These are phyloP conservation scores for Hyles lineata DNA, from an alignment of 2,888 invertebrate species.

Conservation along the genomic window DNA sequence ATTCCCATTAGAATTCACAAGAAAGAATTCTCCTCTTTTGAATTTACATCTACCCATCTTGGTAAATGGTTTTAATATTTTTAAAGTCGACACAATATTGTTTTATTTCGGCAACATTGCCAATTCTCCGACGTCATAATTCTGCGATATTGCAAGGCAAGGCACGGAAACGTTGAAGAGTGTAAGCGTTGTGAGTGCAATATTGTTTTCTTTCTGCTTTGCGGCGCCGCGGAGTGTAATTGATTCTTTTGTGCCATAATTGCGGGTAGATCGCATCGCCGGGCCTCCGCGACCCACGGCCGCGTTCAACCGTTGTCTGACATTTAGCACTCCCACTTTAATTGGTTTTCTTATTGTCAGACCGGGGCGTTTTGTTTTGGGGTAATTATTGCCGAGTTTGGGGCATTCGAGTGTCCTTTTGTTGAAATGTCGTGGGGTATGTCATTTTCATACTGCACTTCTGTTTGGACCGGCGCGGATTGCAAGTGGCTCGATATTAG, in stretches of 20 bases:
- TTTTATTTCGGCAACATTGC: no score
- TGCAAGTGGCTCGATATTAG: not conserved
- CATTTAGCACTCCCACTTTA: slow-evolving; percentile 61
- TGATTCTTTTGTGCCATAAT: slow-evolving; percentile 80
- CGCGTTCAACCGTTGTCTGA: slow-evolving; percentile 68
- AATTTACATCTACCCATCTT: no score
- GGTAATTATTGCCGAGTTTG: slow-evolving; percentile 13
- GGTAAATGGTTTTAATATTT: no score
- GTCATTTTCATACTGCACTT: slow-evolving; percentile 24
- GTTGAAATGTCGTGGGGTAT: slow-evolving; percentile 21
- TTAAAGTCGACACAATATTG: no score
- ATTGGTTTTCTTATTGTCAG: slow-evolving; percentile 67
- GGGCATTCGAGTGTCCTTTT: slow-evolving; percentile 21
- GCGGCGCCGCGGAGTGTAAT: slow-evolving; percentile 59
- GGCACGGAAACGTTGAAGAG: slow-evolving; percentile 69
- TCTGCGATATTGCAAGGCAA: slow-evolving; percentile 56
- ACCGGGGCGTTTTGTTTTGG: slow-evolving; percentile 40
- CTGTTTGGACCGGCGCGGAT: not conserved
- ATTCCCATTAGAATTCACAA: no score
- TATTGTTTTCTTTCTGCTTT: slow-evolving; percentile 73
- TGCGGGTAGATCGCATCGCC: slow-evolving; percentile 52
- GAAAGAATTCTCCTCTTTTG: no score
- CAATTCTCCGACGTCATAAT: slow-evolving; percentile 33
- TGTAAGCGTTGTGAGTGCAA: slow-evolving; percentile 68
- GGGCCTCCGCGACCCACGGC: slow-evolving; percentile 47